Evolutionary conservation across 2,113 vertebrate species (phyloP).

Genomic region (Malurus elegans): DNA sequence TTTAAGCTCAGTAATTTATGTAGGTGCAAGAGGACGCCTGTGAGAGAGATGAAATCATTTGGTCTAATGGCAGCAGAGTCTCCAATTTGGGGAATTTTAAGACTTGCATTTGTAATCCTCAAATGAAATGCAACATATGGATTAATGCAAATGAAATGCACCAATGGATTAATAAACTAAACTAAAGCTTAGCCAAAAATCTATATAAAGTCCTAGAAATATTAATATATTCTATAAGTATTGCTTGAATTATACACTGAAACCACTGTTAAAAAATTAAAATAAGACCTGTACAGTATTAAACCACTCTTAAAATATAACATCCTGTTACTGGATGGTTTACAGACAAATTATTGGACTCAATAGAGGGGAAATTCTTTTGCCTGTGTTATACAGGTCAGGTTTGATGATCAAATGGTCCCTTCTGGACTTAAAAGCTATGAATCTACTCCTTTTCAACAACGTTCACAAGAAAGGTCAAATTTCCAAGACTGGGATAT

Average conservation of each 20-base stretch:
- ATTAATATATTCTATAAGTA: not conserved
- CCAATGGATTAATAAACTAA: slow-evolving; percentile 16
- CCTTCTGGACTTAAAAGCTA: slow-evolving; percentile 14
- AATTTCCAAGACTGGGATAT: slow-evolving; percentile 33
- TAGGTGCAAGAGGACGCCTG: not conserved
- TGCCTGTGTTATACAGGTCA: slow-evolving; percentile 7
- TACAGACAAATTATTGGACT: slow-evolving; percentile 3
- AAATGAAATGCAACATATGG: slow-evolving; percentile 9
- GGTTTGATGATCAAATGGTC: not conserved
- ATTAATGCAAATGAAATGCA: no score
- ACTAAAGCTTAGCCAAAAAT: not conserved
- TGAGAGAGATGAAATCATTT: not conserved
- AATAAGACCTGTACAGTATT: not conserved
- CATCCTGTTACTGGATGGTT: slow-evolving; percentile 8
- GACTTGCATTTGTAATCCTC: not conserved
- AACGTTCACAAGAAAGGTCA: slow-evolving; percentile 20
- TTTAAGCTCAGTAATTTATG: not conserved
- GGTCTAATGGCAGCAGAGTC: not conserved
- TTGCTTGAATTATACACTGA: slow-evolving; percentile 9
- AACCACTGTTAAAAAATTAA: not conserved
- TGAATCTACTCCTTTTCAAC: slow-evolving; percentile 33
- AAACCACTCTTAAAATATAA: slow-evolving; percentile 7
- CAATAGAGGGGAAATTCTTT: slow-evolving; percentile 8
- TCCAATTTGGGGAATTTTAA: not conserved
- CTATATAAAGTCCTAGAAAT: not conserved